phyloP scores from a whole-genome alignment of 2,113 vertebrate species.

The Chionodraco myersi region DNA sequence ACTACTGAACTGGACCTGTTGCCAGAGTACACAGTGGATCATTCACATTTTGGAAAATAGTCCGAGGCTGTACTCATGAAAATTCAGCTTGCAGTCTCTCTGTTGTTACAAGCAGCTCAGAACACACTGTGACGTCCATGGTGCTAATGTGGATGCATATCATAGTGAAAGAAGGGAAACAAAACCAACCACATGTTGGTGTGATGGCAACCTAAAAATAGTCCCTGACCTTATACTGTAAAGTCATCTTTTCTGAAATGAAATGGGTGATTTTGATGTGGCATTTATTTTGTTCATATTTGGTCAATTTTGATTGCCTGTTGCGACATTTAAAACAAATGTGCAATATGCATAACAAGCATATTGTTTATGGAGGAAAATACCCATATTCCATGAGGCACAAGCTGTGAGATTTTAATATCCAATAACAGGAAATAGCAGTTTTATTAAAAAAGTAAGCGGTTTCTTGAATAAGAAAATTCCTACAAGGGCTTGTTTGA shows the following conservation, averaged over 20 bases:
- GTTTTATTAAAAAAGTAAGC: conserved; percentile 5
- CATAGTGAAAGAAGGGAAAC: conserved; percentile 44
- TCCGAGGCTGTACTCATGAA: conserved; percentile 78
- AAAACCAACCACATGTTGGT: conserved; percentile 54
- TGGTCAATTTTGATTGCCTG: conserved; percentile 52
- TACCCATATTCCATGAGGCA: conserved; percentile 47
- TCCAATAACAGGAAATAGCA: conserved; percentile 1
- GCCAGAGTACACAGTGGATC: conserved; percentile 82
- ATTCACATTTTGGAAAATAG: conserved; percentile 67
- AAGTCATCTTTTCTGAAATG: conserved; percentile 58
- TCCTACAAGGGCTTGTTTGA: neutral
- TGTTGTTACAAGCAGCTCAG: conserved; percentile 69
- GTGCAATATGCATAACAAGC: conserved; percentile 50
- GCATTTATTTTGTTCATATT: conserved; percentile 66
- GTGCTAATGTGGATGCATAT: conserved; percentile 61
- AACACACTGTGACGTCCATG: conserved; percentile 64
- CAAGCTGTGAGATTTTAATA: conserved; percentile 35
- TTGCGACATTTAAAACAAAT: conserved; percentile 67
- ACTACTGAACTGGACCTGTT: conserved; percentile 53
- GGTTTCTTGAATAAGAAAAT: conserved; percentile 6
- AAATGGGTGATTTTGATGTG: conserved; percentile 53
- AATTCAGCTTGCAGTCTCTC: conserved; percentile 77
- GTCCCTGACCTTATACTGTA: conserved; percentile 64
- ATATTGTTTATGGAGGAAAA: conserved; percentile 64
- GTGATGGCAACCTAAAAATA: conserved; percentile 61